Evolutionary conservation across 2,888 invertebrate species (phyloP).

Genomic region (Pegoplata infirma): DNA sequence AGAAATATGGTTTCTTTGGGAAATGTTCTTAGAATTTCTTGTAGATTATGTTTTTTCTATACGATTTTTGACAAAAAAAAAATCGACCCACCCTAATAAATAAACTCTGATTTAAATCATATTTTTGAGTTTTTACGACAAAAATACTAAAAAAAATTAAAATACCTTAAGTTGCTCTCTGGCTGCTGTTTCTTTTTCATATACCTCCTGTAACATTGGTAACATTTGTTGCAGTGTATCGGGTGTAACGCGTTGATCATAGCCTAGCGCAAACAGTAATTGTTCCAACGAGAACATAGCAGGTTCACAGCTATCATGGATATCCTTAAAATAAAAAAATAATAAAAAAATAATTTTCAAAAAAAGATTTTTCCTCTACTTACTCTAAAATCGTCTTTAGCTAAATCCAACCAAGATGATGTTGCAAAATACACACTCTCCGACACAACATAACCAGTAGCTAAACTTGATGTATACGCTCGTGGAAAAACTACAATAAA

Average conservation of each 20-base stretch:
- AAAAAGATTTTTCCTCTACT: conserved; percentile 37
- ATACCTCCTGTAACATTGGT: conserved; percentile 79
- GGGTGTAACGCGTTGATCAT: conserved; percentile 82
- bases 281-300: conserved; percentile 93
- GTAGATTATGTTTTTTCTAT: too few relatives aligned
- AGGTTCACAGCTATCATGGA: conserved; percentile 91
- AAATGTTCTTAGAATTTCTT: too few relatives aligned
- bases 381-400: conserved; percentile 86
- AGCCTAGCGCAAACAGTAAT: conserved; percentile 86
- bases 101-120: too few relatives aligned
- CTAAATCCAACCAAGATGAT: conserved; percentile 86
- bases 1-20: too few relatives aligned
- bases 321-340: conserved; percentile 80
- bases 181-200: conserved; percentile 82
- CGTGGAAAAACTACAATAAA: conserved; percentile 94
- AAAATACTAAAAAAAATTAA: too few relatives aligned
- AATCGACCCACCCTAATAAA: too few relatives aligned
- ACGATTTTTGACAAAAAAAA: too few relatives aligned
- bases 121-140: too few relatives aligned
- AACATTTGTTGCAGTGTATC: conserved; percentile 84
- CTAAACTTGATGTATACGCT: conserved; percentile 92
- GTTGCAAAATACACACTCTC: conserved; percentile 96
- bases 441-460: conserved; percentile 92
- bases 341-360: not conserved
- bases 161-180: conserved; percentile 82